phyloP scores from a whole-genome alignment of 2,113 vertebrate species.

The Rattus norvegicus region DNA sequence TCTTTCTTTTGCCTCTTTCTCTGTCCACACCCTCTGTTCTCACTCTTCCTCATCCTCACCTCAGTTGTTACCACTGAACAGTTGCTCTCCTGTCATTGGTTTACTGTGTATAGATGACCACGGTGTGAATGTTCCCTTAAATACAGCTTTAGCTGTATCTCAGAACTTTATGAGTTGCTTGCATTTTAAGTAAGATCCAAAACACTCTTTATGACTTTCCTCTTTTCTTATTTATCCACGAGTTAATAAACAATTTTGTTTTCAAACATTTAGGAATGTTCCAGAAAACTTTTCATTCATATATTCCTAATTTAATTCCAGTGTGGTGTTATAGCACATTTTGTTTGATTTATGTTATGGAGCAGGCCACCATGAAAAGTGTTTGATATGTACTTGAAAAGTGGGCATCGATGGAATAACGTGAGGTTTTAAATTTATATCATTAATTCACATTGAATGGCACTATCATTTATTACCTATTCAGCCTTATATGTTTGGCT shows the following conservation, averaged over 20 bases:
- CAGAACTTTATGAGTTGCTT: conserved; percentile 25
- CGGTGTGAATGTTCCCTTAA: background rate
- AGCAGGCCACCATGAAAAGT: background rate
- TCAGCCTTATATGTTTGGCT: background rate
- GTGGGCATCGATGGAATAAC: background rate
- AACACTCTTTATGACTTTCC: background rate
- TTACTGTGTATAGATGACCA: background rate
- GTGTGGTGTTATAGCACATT: background rate
- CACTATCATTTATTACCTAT: background rate
- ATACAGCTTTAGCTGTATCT: background rate
- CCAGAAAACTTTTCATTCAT: background rate
- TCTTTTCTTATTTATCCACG: background rate
- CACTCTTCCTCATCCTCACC: background rate
- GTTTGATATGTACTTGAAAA: background rate
- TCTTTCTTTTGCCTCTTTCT: background rate
- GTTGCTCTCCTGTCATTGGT: background rate
- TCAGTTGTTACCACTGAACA: background rate
- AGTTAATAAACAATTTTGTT: background rate
- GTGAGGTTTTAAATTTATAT: background rate
- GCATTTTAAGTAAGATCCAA: conserved; percentile 12
- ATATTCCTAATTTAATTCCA: conserved; percentile 15
- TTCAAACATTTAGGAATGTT: background rate
- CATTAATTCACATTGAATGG: background rate
- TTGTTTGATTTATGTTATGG: background rate
- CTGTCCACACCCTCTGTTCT: background rate